Evolutionary conservation across 2,797 vertebrate genomes (phyloP), one percentile per base, ranked within the genome.

Genomic region (Rallus crepitans): DNA sequence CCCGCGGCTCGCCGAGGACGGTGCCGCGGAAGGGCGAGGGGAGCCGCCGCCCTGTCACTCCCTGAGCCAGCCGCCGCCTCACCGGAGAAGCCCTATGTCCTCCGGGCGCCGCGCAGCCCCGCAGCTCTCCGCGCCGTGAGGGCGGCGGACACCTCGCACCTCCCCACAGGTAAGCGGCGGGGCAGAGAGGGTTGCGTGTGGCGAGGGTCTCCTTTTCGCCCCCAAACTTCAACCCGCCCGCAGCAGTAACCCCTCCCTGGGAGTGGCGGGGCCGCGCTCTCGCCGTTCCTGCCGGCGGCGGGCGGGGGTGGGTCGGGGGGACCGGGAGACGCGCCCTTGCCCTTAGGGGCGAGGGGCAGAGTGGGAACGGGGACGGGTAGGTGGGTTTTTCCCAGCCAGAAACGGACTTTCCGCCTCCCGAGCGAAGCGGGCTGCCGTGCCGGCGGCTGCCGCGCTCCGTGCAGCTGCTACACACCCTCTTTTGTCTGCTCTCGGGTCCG

Each of bases 391-490:
- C 11, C 30, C 28, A 19, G 35, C 28, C 57, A n/a, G 56, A 28
- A 79, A 59, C 2, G 42, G 90, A 83, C 64, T 92, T 78, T 56
- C 7, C 15, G 57, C 69, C 52, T 47, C 33, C 57, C 15, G 37
- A 75, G 15, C 42, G 56, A 53, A 70, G 60, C 70, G 82, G 72
- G 47, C 53, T 42, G 79, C 42, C 64, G 82, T 55, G 59, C 53
- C 19, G 92, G 79, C 76, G 52, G 66, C 89, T 33, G 79, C 78
- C 55, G 40, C 64, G 31, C 84, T 82, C 33, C 63, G 48, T 39
- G 87, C 91, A 48, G 80, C 66, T 93, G 97, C 97, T 93, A 73
- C 97, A 94, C 97, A 95, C 97, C 97, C 96, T 97, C 97, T 98
- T 98, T 98, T 98, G 98, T 98, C 93, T 92, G 80, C 89, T 64